Evolutionary conservation across 2,888 invertebrate genomes (phyloP).

Genomic region (Idaea dimidiata): DNA sequence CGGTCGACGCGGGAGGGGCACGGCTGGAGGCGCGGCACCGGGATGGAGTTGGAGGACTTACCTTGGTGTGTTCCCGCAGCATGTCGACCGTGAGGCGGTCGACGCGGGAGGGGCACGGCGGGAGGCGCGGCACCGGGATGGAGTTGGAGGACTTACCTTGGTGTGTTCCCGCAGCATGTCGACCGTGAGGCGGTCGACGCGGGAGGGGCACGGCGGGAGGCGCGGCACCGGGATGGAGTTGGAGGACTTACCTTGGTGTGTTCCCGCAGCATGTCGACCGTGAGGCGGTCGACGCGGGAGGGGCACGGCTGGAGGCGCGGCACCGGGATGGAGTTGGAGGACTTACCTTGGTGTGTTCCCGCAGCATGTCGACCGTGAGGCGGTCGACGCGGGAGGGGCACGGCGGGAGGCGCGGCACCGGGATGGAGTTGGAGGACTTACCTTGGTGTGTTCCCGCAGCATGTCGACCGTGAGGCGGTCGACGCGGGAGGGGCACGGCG

Average conservation of each 20-base stretch:
- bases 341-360: constrained; percentile 89
- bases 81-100: constrained; percentile 90
- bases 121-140: constrained; percentile 87
- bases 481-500: constrained; percentile 88
- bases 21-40: constrained; percentile 88
- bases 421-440: constrained; percentile 85
- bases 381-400: constrained; percentile 89
- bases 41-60: constrained; percentile 85
- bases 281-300: constrained; percentile 87
- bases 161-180: constrained; percentile 90
- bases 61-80: constrained; percentile 88
- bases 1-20: constrained; percentile 89
- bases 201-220: constrained; percentile 87
- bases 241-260: constrained; percentile 88
- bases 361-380: constrained; percentile 88
- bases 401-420: constrained; percentile 88
- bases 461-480: constrained; percentile 90
- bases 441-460: constrained; percentile 88
- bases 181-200: constrained; percentile 89
- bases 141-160: constrained; percentile 88
- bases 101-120: constrained; percentile 88
- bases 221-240: constrained; percentile 89
- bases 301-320: constrained; percentile 89
- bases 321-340: constrained; percentile 87
- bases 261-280: constrained; percentile 90